Evolutionary conservation across 2,113 vertebrate genomes (phyloP).

Genomic region (Malurus alboscapulatus): DNA sequence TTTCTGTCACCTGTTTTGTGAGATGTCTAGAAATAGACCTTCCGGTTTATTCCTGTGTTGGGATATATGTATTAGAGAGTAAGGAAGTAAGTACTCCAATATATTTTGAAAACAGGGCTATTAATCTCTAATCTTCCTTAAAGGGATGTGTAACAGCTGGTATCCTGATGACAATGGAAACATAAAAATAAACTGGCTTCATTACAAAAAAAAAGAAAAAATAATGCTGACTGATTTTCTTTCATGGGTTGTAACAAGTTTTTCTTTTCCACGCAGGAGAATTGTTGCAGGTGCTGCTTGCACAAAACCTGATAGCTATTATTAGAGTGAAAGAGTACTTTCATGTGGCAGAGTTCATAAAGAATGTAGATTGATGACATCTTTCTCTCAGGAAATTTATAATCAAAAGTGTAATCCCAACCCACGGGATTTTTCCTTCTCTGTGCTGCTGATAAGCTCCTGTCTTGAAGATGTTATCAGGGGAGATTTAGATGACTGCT

Average conservation of each 20-base stretch:
- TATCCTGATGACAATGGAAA: slow-evolving; percentile 29
- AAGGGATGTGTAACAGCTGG: slow-evolving; percentile 39
- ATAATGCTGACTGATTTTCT: not conserved
- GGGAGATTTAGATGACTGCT: slow-evolving; percentile 22
- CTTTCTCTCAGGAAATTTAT: slow-evolving; percentile 33
- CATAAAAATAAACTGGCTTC: slow-evolving; percentile 47
- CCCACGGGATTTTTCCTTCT: slow-evolving; percentile 26
- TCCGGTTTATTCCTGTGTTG: not conserved
- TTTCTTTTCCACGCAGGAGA: not conserved
- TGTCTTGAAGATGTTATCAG: slow-evolving; percentile 18
- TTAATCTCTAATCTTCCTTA: slow-evolving; percentile 58
- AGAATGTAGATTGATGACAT: slow-evolving; percentile 20
- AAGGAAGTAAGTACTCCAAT: not conserved
- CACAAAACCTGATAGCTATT: not conserved
- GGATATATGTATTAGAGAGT: not conserved
- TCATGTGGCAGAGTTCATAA: not conserved
- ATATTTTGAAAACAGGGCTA: slow-evolving; percentile 31
- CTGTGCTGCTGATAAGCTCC: not conserved
- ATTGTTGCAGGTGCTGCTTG: not conserved
- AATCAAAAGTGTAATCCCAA: slow-evolving; percentile 42
- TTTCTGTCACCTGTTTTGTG: not conserved
- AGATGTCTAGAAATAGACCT: not conserved
- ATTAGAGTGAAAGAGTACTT: not conserved
- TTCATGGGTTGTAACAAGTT: not conserved
- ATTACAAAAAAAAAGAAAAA: not conserved